phyloP scores from a whole-genome alignment of 2,797 vertebrate genomes.

The Sebastes hopkinsi region DNA sequence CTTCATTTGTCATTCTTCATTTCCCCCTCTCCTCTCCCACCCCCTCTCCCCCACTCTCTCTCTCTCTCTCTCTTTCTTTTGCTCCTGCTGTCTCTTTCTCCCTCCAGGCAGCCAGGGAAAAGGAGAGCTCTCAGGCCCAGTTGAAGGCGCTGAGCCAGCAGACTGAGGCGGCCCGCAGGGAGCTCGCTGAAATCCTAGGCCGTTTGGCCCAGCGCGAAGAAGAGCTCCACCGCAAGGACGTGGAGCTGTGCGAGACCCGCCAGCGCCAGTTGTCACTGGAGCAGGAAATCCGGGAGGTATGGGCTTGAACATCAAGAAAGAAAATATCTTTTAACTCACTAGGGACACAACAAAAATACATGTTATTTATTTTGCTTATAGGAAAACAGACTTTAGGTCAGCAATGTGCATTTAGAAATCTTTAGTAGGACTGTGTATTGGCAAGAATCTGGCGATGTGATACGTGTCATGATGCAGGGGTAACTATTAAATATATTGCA shows the following conservation, averaged over 20 bases:
- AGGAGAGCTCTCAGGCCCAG: conserved; percentile 84
- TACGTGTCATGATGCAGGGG: too few relatives aligned
- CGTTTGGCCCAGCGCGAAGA: conserved; percentile 91
- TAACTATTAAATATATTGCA: too few relatives aligned
- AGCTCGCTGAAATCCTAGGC: conserved; percentile 86
- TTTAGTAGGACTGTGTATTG: neutral
- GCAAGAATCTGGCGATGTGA: too few relatives aligned
- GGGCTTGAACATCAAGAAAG: conserved; percentile 28
- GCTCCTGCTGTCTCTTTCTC: conserved; percentile 1
- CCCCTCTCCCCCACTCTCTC: neutral
- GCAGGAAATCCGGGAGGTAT: conserved; percentile 84
- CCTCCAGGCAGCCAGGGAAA: conserved; percentile 86
- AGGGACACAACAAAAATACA: neutral
- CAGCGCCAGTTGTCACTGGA: conserved; percentile 85
- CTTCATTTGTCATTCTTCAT: conserved; percentile 65
- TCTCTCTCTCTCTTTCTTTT: neutral
- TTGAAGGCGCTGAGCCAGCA: conserved; percentile 88
- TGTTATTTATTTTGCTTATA: neutral
- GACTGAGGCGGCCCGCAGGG: conserved; percentile 86
- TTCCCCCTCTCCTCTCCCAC: conserved; percentile 6
- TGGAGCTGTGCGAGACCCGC: conserved; percentile 84
- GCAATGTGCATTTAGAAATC: neutral
- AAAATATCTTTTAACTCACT: conserved; percentile 1
- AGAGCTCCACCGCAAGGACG: conserved; percentile 85
- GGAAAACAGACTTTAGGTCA: neutral